Evolutionary conservation across 2,888 invertebrate species (phyloP).

Genomic region (Acanthoscelides obtectus): DNA sequence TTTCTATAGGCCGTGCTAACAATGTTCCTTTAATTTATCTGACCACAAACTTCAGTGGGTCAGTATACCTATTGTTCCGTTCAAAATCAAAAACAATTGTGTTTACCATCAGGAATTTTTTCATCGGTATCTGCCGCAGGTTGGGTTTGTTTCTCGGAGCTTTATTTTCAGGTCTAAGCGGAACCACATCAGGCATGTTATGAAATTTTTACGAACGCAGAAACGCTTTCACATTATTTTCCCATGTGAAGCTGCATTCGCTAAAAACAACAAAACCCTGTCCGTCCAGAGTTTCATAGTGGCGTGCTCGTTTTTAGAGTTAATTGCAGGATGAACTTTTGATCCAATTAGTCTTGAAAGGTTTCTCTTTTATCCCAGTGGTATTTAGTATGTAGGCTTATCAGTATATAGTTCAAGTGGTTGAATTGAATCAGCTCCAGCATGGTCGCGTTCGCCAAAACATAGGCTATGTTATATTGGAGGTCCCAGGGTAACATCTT

Average conservation of each 20-base stretch:
- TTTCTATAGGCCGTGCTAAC: no score
- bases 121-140: not conserved
- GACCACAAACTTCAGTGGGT: no score
- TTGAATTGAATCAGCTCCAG: no score
- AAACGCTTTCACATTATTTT: not conserved
- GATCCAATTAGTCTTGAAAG: not conserved
- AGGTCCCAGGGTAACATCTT: no score
- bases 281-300: not conserved
- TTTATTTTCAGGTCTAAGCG: not conserved
- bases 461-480: no score
- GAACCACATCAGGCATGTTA: not conserved
- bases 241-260: not conserved
- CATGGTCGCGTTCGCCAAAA: no score
- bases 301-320: not conserved
- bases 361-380: not conserved
- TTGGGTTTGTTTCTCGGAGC: not conserved
- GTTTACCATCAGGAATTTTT: not conserved
- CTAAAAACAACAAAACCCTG: not conserved
- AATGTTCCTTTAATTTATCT: no score
- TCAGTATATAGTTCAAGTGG: not conserved
- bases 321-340: not conserved
- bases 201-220: slow-evolving; percentile 2
- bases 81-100: not conserved
- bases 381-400: not conserved
- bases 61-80: no score